These are phyloP conservation scores for Prorops nasuta DNA, from an alignment of 1,140 invertebrate species.

Conservation along the genomic window DNA sequence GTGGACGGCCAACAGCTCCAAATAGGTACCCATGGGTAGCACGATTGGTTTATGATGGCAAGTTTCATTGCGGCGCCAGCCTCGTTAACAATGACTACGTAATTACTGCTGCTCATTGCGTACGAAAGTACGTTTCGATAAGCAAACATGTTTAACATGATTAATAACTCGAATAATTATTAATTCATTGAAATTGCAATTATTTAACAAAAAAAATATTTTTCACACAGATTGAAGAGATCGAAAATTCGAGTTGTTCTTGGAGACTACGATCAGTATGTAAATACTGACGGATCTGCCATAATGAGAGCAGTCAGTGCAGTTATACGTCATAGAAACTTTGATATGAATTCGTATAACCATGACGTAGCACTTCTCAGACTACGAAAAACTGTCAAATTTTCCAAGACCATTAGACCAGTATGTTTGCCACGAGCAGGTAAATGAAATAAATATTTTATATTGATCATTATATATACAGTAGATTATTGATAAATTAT, in stretches of 20 bases:
- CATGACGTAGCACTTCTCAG: conserved; percentile 82
- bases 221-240: conserved; percentile 69
- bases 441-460: conserved; percentile 47
- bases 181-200: too few species aligned
- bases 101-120: conserved; percentile 68
- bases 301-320: conserved; percentile 76
- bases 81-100: conserved; percentile 72
- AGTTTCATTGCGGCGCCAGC: conserved; percentile 88
- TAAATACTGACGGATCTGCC: conserved; percentile 71
- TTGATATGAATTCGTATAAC: conserved; percentile 81
- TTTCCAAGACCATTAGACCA: conserved; percentile 76
- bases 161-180: not conserved
- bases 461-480: not conserved
- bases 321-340: conserved; percentile 76
- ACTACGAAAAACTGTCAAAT: conserved; percentile 72
- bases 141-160: not conserved
- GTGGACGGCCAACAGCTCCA: conserved; percentile 73
- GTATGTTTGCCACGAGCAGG: conserved; percentile 72
- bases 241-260: conserved; percentile 77
- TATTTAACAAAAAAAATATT: too few species aligned
- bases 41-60: conserved; percentile 77
- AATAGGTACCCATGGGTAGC: conserved; percentile 88
- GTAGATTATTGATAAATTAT: not conserved
- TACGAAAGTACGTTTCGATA: conserved; percentile 56
- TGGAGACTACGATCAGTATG: conserved; percentile 78